phyloP scores from a whole-genome alignment of 1,140 invertebrate species.

The Yoshiicerus persimilis region DNA sequence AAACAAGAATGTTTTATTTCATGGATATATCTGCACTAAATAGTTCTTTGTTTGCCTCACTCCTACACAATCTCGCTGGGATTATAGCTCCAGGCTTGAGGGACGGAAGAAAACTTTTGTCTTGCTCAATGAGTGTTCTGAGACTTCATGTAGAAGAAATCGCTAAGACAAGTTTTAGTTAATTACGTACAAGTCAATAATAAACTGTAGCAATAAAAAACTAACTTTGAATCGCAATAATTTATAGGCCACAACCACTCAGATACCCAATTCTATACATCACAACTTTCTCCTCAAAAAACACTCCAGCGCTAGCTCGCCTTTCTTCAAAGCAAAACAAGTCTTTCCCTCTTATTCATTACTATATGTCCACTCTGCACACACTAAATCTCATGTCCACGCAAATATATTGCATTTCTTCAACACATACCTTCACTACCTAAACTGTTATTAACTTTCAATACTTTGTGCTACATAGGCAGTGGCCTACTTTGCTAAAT shows the following conservation, averaged over 20 bases:
- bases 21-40: neutral
- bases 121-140: neutral
- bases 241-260: neutral
- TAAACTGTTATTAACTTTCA: too few species aligned
- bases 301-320: too few species aligned
- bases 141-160: neutral
- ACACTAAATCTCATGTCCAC: too few species aligned
- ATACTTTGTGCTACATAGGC: too few species aligned
- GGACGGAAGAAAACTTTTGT: neutral
- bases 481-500: too few species aligned
- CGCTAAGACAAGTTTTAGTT: neutral
- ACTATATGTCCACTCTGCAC: too few species aligned
- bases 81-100: neutral
- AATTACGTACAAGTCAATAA: neutral
- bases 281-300: neutral
- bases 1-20: neutral
- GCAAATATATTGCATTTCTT: too few species aligned
- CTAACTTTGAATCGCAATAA: neutral
- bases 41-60: neutral
- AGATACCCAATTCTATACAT: conserved; percentile 5
- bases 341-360: too few species aligned
- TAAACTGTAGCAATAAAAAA: neutral
- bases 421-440: too few species aligned
- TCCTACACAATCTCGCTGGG: neutral
- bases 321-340: too few species aligned